Evolutionary conservation across 35 echinoderm and acorn worm species (phyloP), one percentile per base, ranked within the genome.

Genomic region (Apostichopus japonicus): DNA sequence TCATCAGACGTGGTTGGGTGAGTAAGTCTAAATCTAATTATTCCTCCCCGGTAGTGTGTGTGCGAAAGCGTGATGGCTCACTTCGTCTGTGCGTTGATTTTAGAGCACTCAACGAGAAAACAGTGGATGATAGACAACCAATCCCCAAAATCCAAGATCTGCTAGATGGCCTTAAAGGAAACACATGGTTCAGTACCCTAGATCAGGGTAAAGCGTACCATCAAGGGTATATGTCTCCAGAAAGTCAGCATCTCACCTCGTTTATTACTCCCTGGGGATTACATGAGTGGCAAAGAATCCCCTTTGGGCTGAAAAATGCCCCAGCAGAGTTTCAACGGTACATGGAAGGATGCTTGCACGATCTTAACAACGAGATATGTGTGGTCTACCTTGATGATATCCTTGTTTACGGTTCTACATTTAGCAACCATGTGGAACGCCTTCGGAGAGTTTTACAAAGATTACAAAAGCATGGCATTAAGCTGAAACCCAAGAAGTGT

Each of bases 141-240:
- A 93, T 95, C 13, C 77, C 91, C 8, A 78, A 78, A 8, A 90
- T 95, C 8, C 94, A 95, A 53, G 96, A 97, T 54, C 44, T 97
- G 1, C 86, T 97, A 0, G 91, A 97, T 93, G 91, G 95, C 70
- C 67, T 96, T 13, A 86, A 90, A 70, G 92, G 92, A 0, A 86
- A 56, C 22, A 7, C 24, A 0, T 93, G 90, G 94, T 95, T 92
- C 23, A 87, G 56, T 23, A 92, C 83, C 8, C 56, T 95, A 33
- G 91, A 95, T 76, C 94, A 95, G 62, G 94, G 94, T 16, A 95
- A 93, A 93, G 25, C 25, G 25, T 27, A 27, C 25, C 25, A 27
- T 27, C 78, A 80, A 24, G 78, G 78, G 10, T 80, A 80, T 24
- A 80, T 80, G 78, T 80, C 78, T 24, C 78, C 78, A n/a, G 78